Base-by-base conservation (phyloP, 2,888 invertebrate species). In the Trichacis sp. region DNA sequence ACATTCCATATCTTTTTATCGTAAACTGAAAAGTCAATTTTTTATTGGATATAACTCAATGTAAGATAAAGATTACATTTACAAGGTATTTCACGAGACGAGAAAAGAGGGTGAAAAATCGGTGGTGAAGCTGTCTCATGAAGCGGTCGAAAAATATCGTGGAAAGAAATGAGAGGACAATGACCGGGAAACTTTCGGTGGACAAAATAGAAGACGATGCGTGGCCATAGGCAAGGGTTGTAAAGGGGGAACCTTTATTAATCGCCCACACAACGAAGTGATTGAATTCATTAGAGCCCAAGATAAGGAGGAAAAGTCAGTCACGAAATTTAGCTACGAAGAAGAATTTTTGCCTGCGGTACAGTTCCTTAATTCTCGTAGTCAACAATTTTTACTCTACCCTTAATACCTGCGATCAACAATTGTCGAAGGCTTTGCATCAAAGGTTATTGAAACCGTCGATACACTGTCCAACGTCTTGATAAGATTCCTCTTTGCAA, bases 401-500 rank as follows among this genome's bases (percentile, higher is more conserved):
- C 6, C n/a, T 33, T 33, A 52, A 59, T 45, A 67, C 55, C 56
- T 59, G 53, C 38, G 53, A 59, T 52, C 54, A 53, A 38, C 42
- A 52, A 54, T 52, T 54, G 19, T 19, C 54, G 60, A 53, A 19
- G 63, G 29, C 17, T 50, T 55, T 51, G 9, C 45, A 42, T 59
- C 62, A 62, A 59, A n/a, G n/a, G n/a, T n/a, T n/a, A n/a, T n/a
- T n/a, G n/a, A n/a, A n/a, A n/a, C n/a, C n/a, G n/a, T n/a, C 51
- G 63, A 64, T 63, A 15, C 54, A 19, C 59, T 56, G 53, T 36
- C 42, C 53, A 33, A 53, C 60, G 60, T 61, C 38, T 17, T 40
- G 20, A 61, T 55, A 68, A 68, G 68, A 61, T 68, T 68, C 68
- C 64, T 68, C 68, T 68, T 68, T 68, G 68, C 68, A 64, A 58